Base-by-base conservation (phyloP, 1,140 invertebrate species). In the Trichonephila inaurata region DNA sequence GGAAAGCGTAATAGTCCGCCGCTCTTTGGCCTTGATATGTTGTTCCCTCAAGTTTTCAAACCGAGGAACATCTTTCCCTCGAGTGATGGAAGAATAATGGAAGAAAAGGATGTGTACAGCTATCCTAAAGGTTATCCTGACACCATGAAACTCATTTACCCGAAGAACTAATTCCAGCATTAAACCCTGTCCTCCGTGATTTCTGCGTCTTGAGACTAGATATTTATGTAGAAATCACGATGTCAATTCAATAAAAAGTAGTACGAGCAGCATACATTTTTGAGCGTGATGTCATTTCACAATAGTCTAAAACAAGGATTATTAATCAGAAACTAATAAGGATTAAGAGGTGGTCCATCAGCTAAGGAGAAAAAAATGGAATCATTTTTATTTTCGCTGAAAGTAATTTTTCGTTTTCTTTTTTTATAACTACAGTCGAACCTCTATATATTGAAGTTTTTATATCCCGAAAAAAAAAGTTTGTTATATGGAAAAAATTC, bases 1-100 rank as follows among this genome's bases (percentile, higher is more conserved):
- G 91, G 91, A 0, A 92, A 92, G 40, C 12, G 91, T 0, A 92
- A 77, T 18, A 33, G 58, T 33, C 83, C 51, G 8, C 58, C 62
- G 2, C 58, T 72, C 12, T 40, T 33, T 24, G 69, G n/a, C 24
- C 61, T 85, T 24, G 33, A 83, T 64, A 6, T 85, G 12, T 51
- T 85, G 19, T 21, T 86, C 0, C 91, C 72, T n/a, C 82, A 87
- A 5, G 64, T 64, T 40, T 33, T 92, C 21, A 85, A 33, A 18
- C 18, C 77, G 14, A 69, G 83, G 21, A 82, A 87, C 6, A 33
- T 16, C 14, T 19, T 82, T 5, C 91, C 91, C 0, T 1, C 64
- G 1, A 40, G 51, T 58, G 83, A 92, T 44, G 87, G 60, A 28
- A 60, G 62, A 19, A 14, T 58, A 0, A n/a, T 64, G 1, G 90